These are phyloP conservation scores for Barbus barbus DNA, from an alignment of 2,113 vertebrate genomes.

Conservation along the genomic window DNA sequence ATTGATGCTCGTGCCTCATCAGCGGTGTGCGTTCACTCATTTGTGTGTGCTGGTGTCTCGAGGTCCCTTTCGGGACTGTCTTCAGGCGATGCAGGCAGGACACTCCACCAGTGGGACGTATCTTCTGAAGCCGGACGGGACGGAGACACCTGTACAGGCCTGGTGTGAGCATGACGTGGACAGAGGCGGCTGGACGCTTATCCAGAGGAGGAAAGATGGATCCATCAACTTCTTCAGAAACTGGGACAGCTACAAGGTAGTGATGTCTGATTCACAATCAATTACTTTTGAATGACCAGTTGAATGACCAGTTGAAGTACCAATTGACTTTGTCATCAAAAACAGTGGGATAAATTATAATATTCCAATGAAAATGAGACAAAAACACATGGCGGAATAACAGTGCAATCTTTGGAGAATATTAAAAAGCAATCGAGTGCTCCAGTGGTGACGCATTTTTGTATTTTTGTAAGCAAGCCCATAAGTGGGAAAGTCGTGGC, in stretches of 20 bases:
- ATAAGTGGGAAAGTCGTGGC: no score
- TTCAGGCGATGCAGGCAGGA: conserved; percentile 88
- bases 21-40: background rate
- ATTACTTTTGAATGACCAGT: no score
- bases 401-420: no score
- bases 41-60: conserved; percentile 51
- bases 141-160: conserved; percentile 82
- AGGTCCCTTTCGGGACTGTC: conserved; percentile 95
- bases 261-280: background rate
- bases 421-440: no score
- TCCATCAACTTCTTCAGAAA: conserved; percentile 98
- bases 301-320: background rate
- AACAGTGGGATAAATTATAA: no score
- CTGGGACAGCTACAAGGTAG: conserved; percentile 97
- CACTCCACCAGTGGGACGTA: conserved; percentile 89
- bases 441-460: no score
- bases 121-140: conserved; percentile 85
- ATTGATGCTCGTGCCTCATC: background rate
- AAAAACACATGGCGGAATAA: no score
- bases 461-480: no score
- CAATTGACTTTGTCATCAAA: background rate
- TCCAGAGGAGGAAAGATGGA: conserved; percentile 92
- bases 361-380: no score
- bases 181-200: conserved; percentile 94
- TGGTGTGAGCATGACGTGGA: conserved; percentile 97